Evolutionary conservation across 2,888 invertebrate species (phyloP).

Genomic region (Beris morrisii): DNA sequence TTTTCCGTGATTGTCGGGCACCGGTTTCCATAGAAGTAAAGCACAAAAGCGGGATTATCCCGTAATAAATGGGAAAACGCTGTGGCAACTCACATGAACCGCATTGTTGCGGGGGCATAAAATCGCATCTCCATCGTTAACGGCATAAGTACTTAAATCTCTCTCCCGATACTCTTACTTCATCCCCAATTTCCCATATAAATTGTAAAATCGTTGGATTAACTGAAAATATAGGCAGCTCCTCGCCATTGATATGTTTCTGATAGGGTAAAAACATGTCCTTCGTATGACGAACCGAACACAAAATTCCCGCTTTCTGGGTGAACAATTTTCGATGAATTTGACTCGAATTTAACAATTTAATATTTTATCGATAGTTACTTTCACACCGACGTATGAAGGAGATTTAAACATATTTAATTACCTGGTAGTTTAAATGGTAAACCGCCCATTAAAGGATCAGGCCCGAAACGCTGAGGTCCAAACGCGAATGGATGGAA

Average conservation of each 20-base stretch:
- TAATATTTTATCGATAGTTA: background rate
- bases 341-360: background rate
- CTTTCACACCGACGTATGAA: background rate
- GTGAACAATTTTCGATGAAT: background rate
- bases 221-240: constrained; percentile 22
- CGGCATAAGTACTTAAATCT: constrained; percentile 33
- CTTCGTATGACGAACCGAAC: background rate
- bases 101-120: constrained; percentile 35
- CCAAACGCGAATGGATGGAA: constrained; percentile 90
- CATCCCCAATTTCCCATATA: constrained; percentile 34
- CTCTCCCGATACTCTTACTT: constrained; percentile 18
- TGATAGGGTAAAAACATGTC: constrained; percentile 5
- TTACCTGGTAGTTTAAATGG: constrained; percentile 87
- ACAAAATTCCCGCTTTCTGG: background rate
- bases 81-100: constrained; percentile 38
- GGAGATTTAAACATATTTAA: background rate
- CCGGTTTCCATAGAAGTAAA: constrained; percentile 35
- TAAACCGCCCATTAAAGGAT: constrained; percentile 74
- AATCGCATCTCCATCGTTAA: constrained; percentile 34
- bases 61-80: constrained; percentile 37
- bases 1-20: constrained; percentile 27
- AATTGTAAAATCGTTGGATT: constrained; percentile 37
- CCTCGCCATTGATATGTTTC: constrained; percentile 15
- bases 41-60: constrained; percentile 38
- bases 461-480: constrained; percentile 78